These are phyloP conservation scores for Pavo muticus DNA, from an alignment of 2,113 vertebrate species.

Conservation along the genomic window DNA sequence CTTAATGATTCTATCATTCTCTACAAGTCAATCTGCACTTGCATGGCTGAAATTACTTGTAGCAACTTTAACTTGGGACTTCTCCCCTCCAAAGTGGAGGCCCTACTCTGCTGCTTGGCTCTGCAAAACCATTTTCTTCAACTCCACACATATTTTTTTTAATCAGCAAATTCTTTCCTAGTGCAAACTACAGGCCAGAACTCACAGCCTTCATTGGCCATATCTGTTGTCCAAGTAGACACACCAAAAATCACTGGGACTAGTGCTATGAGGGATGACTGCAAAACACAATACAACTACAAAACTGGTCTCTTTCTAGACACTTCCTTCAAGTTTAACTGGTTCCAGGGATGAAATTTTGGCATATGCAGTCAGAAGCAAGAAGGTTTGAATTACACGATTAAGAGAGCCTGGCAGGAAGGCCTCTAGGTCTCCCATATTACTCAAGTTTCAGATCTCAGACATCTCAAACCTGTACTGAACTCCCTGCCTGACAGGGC, in stretches of 20 bases:
- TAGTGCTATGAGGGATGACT: background rate
- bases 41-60: background rate
- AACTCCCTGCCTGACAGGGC: background rate
- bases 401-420: background rate
- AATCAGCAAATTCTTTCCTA: background rate
- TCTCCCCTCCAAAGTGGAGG: background rate
- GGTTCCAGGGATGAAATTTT: background rate
- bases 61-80: background rate
- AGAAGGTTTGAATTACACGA: background rate
- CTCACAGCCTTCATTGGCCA: background rate
- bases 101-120: background rate
- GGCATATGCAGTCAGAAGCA: accelerated
- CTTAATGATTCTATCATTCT: too few relatives aligned
- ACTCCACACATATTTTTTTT: background rate
- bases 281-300: background rate
- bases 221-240: background rate
- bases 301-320: background rate
- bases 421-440: background rate
- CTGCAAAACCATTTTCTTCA: background rate
- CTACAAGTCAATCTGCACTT: background rate
- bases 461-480: background rate
- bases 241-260: background rate
- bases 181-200: background rate
- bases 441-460: background rate
- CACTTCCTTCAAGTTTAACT: background rate